Percentiles rank a stretch among this genome's conserved stretches.
Evolutionary conservation across 1,140 invertebrate species (phyloP).

Genomic region (Penaeus vannamei): DNA sequence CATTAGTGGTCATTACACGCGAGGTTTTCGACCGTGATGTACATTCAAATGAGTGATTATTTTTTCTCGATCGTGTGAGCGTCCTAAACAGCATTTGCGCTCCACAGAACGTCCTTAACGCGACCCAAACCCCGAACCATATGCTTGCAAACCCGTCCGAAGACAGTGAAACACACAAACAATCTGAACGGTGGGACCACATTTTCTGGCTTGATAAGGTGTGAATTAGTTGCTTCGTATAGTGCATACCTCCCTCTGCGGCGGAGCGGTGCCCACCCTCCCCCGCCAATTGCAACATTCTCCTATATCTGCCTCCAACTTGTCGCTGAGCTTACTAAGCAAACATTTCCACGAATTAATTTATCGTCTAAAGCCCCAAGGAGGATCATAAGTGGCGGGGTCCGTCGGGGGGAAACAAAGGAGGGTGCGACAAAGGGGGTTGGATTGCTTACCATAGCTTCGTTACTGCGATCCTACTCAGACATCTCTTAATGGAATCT

Average conservation of each 20-base stretch:
- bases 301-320: constrained; percentile 5
- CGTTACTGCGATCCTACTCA: constrained; percentile 30
- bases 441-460: constrained; percentile 19
- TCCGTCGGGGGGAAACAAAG: background rate
- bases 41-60: too few species aligned
- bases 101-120: background rate
- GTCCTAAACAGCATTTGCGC: too few species aligned
- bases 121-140: background rate
- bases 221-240: constrained; percentile 57
- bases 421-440: constrained; percentile 33
- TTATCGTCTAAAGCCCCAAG: background rate
- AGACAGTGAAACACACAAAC: constrained; percentile 43
- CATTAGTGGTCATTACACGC: too few species aligned
- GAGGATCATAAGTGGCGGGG: constrained; percentile 12
- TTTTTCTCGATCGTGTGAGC: too few species aligned
- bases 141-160: constrained; percentile 40
- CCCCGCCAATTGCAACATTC: background rate
- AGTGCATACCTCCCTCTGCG: constrained; percentile 50
- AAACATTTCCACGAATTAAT: background rate
- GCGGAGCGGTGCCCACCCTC: constrained; percentile 8
- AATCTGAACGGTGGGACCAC: constrained; percentile 45
- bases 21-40: too few species aligned
- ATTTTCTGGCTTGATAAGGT: constrained; percentile 60
- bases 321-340: background rate
- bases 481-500: background rate